Evolutionary conservation across 2,888 invertebrate genomes (phyloP).

Genomic region (Miltochrista miniata): DNA sequence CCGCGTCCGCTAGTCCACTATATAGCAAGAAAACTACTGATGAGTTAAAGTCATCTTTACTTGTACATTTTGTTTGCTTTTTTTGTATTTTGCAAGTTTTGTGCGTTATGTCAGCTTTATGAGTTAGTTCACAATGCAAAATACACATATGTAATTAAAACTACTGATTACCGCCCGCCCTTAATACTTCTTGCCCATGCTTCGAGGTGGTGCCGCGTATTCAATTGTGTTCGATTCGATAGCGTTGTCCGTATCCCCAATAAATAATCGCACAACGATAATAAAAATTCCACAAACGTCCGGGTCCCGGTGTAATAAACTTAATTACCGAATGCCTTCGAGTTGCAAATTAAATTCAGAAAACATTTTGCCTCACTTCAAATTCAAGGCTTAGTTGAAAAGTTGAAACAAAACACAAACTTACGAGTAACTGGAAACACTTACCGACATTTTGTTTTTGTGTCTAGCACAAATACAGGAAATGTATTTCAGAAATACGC

Average conservation of each 20-base stretch:
- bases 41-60: no score
- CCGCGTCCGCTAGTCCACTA: no score
- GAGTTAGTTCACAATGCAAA: no score
- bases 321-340: slow-evolving; percentile 29
- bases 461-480: not conserved
- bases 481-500: no score
- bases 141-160: no score
- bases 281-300: slow-evolving; percentile 23
- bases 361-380: slow-evolving; percentile 18
- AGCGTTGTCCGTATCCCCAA: slow-evolving; percentile 7
- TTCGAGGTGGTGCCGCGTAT: not conserved
- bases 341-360: slow-evolving; percentile 32
- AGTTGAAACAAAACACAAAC: slow-evolving; percentile 13
- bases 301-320: slow-evolving; percentile 13
- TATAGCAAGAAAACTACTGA: no score
- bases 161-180: no score
- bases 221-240: slow-evolving; percentile 6
- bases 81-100: no score
- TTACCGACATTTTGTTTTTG: slow-evolving; percentile 1
- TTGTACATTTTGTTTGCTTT: no score
- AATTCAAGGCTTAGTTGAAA: slow-evolving; percentile 9
- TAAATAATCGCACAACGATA: slow-evolving; percentile 9
- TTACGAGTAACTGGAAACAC: slow-evolving; percentile 26
- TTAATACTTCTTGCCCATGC: not conserved
- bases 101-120: no score